phyloP scores from a whole-genome alignment of 2,113 vertebrate species.

The Phaetusa simplex region DNA sequence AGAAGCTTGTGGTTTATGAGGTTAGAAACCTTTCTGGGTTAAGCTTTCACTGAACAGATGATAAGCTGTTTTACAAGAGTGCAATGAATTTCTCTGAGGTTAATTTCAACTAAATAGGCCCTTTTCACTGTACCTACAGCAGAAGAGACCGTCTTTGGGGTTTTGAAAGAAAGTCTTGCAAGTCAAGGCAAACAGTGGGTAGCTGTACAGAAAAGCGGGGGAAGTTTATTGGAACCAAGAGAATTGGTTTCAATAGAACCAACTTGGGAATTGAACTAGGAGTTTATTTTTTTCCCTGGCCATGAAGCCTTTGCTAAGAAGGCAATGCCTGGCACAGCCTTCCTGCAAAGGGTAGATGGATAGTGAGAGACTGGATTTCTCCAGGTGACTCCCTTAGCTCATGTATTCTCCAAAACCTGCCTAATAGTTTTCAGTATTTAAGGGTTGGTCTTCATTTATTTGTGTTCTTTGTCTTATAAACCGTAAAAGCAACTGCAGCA shows the following conservation, averaged over 20 bases:
- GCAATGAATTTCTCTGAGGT: slow-evolving; percentile 2
- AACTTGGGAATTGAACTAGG: not conserved
- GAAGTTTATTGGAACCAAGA: not conserved
- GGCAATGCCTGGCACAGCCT: not conserved
- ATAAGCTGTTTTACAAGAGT: not conserved
- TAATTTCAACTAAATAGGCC: not conserved
- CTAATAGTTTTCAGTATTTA: not conserved
- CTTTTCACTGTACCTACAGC: not conserved
- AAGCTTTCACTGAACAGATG: not conserved
- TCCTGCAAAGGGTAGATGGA: not conserved
- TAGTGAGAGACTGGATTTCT: not conserved
- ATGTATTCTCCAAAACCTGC: not conserved
- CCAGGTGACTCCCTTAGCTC: not conserved
- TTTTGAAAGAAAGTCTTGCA: not conserved
- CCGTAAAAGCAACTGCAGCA: not conserved
- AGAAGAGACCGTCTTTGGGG: not conserved
- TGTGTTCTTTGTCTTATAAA: not conserved
- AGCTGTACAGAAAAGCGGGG: not conserved
- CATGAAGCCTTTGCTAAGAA: not conserved
- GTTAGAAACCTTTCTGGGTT: not conserved
- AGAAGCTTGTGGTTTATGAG: slow-evolving; percentile 15
- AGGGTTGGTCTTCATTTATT: not conserved
- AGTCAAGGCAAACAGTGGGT: not conserved
- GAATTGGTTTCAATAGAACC: no score
- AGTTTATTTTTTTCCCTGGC: not conserved